phyloP scores from a whole-genome alignment of 2,888 invertebrate genomes.

The Cristatella mucedo region DNA sequence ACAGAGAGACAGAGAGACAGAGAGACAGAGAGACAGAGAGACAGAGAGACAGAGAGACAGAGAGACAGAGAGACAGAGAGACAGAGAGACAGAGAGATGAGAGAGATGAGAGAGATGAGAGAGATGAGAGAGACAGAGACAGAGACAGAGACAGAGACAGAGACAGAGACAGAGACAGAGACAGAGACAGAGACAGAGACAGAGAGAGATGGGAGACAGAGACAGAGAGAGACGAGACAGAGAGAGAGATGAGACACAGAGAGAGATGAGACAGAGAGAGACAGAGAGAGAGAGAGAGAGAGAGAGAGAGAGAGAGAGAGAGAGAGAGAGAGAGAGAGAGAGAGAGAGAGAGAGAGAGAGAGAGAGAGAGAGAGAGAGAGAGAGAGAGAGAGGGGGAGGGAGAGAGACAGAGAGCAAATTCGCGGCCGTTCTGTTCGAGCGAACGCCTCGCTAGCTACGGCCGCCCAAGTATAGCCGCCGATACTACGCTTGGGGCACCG shows the following conservation, averaged over 20 bases:
- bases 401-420: not conserved
- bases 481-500: too few species aligned
- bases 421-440: too few species aligned
- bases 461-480: too few species aligned
- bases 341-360: slow-evolving; percentile 11
- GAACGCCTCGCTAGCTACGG: too few species aligned
- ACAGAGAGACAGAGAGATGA: too few species aligned
- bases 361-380: slow-evolving; percentile 8
- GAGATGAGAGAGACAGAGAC: too few species aligned
- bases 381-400: not conserved
- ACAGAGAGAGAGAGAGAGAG: slow-evolving; percentile 3
- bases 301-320: slow-evolving; percentile 5
- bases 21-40: slow-evolving; percentile 11
- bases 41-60: too few species aligned
- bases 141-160: slow-evolving; percentile 9
- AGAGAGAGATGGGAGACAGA: not conserved
- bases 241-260: not conserved
- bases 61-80: too few species aligned
- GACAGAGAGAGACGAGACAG: not conserved
- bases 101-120: too few species aligned
- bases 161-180: not conserved
- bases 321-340: slow-evolving; percentile 9
- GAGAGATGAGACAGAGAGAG: slow-evolving; percentile 1
- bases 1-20: slow-evolving; percentile 10
- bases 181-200: not conserved